Base-by-base conservation (phyloP, 2,113 vertebrate genomes). In the Lethenteron camtschaticum region DNA sequence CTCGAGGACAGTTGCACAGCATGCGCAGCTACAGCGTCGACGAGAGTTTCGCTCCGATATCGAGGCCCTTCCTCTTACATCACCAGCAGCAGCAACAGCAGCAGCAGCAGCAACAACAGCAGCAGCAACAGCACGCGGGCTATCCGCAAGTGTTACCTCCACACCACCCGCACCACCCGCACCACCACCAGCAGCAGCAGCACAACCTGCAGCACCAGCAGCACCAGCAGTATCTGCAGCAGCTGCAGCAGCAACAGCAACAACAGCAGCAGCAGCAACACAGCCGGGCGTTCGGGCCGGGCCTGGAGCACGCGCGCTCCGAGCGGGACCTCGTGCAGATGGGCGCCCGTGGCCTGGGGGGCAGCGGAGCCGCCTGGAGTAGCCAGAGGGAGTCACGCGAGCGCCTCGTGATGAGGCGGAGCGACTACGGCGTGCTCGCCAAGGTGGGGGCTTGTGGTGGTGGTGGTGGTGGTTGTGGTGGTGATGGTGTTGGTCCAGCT, bases 1-100 rank as follows among this genome's bases (percentile, higher is more conserved):
- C 63, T 9, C 63, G 63, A 66, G 63, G n/a, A 66, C 63, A 66
- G 63, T 24, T 66, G n/a, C 63, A 24, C n/a, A 66, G 24, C 63
- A 66, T 66, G 63, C n/a, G 24, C 9, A 66, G 63, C 24, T 66
- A 66, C 63, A 66, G 63, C 3, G 63, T 66, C 9, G 63, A 66
- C 10, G 63, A 66, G 24, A 41, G 41, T 41, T 41, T 41, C 41
- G 41, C 41, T 41, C 41, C 41, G 5, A 41, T 41, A 41, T 41
- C 41, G 41, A 41, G 41, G 41, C 41, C 41, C 41, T 41, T 41
- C 41, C 41, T 41, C 41, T 3, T 41, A 41, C 41, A 41, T 41
- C 41, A 41, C 41, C 41, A 41, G 41, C 41, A 41, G 41, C 41
- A 41, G 41, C 41, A 41, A 18, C 41, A 41, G 3, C 41, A 41